These are phyloP conservation scores for Leucopsar rothschildi DNA, from an alignment of 2,113 vertebrate species.

Conservation along the genomic window DNA sequence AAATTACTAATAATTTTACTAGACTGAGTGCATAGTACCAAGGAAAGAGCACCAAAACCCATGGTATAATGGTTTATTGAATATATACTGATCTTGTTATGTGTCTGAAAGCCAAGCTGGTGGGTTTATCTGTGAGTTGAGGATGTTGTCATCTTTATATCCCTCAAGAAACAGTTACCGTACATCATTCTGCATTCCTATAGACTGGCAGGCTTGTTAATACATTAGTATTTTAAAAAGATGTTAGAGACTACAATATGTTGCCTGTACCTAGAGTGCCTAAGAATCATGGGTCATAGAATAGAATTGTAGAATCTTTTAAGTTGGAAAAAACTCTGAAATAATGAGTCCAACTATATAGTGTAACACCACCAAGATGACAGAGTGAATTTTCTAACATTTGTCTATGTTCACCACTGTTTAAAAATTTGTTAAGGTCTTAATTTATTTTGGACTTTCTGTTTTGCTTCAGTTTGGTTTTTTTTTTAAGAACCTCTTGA, in stretches of 20 bases:
- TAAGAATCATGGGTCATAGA: neutral
- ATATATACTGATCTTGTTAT: neutral
- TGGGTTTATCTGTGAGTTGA: neutral
- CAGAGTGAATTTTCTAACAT: neutral
- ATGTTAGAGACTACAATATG: neutral
- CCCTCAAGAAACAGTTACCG: neutral
- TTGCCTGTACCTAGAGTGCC: neutral
- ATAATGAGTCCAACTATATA: neutral
- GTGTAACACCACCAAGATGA: neutral
- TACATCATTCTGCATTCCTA: neutral
- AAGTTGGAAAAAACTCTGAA: neutral
- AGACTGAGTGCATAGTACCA: neutral
- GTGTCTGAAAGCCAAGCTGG: neutral
- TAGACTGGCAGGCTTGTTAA: neutral
- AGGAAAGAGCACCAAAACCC: neutral
- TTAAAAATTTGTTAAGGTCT: neutral
- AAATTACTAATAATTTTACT: neutral
- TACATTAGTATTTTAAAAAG: neutral
- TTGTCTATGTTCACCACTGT: neutral
- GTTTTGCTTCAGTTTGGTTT: neutral
- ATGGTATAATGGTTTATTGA: neutral
- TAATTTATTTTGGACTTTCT: neutral
- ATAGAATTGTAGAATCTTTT: neutral
- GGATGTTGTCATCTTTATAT: neutral
- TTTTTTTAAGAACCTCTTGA: neutral